phyloP scores from a whole-genome alignment of 2,797 vertebrate species.

The Cephalopachus bancanus region DNA sequence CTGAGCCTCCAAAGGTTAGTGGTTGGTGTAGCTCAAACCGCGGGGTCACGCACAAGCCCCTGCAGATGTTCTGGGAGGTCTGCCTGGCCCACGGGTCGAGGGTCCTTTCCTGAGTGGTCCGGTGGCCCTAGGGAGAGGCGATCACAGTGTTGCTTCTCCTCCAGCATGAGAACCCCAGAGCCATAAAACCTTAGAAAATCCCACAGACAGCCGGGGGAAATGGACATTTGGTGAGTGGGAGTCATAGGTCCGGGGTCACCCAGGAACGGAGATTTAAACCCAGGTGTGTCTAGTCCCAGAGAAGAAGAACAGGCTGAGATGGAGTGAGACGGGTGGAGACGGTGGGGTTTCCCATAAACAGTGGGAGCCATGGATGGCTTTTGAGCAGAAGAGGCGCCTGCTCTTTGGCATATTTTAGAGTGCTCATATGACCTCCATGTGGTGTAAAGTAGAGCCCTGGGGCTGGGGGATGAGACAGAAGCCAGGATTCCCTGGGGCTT shows the following conservation, averaged over 20 bases:
- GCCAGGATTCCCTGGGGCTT: fast-evolving
- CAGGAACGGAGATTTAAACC: not conserved
- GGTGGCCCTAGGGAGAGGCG: fast-evolving
- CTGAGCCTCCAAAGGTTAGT: not conserved
- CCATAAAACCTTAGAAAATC: not conserved
- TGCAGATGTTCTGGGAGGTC: fast-evolving
- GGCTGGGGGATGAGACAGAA: not conserved
- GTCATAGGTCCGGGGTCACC: not conserved
- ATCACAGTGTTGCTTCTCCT: fast-evolving
- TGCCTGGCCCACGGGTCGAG: not conserved
- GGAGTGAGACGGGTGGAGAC: not conserved
- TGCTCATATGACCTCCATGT: fast-evolving
- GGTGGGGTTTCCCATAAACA: fast-evolving
- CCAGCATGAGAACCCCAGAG: fast-evolving
- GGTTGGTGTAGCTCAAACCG: not conserved
- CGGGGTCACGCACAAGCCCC: not conserved
- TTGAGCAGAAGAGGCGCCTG: not conserved
- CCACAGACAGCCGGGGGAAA: not conserved
- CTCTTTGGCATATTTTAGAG: not conserved
- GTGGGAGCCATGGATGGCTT: not conserved
- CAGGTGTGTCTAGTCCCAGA: not conserved
- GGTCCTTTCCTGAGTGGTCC: fast-evolving
- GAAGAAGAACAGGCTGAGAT: not conserved
- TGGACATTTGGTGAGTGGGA: not conserved
- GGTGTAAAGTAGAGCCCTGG: not conserved